Conservation (phyloP, 2,888 invertebrate species). For the Brenthis hecate region DNA sequence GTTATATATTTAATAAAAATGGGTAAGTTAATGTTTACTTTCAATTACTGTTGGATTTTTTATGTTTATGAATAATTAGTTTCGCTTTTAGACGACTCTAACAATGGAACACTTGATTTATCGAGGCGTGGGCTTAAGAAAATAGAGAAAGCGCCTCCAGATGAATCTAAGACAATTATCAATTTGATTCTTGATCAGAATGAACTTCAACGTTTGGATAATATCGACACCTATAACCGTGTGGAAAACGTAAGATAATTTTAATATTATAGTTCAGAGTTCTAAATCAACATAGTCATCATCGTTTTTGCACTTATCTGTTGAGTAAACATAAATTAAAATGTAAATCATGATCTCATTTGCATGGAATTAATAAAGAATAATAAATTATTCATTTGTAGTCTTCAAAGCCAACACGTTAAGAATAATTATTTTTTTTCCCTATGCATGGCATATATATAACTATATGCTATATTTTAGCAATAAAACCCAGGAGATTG, state of each 20-base stretch:
- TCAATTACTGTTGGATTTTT: background rate
- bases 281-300: constrained; percentile 2
- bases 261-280: background rate
- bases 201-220: constrained; percentile 92
- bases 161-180: constrained; percentile 86
- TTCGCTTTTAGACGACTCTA: constrained; percentile 43
- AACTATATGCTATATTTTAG: too few relatives aligned
- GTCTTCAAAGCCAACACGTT: constrained; percentile 3
- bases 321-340: constrained; percentile 13
- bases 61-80: background rate
- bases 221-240: constrained; percentile 90
- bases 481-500: too few relatives aligned
- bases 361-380: constrained; percentile 7
- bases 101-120: constrained; percentile 86
- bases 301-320: constrained; percentile 1
- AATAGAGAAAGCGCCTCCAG: constrained; percentile 87
- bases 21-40: constrained; percentile 54
- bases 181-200: constrained; percentile 92
- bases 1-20: constrained; percentile 53
- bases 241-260: constrained; percentile 86
- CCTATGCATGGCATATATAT: background rate
- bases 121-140: constrained; percentile 91
- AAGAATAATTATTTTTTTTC: constrained; percentile 6
- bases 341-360: constrained; percentile 15
- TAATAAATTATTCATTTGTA: constrained; percentile 13